A percentile compares a stretch with the other conserved stretches of the same genome.
phyloP scores from a whole-genome alignment of 92 coral and sea anemone genomes.

The Bergia puertoricense region DNA sequence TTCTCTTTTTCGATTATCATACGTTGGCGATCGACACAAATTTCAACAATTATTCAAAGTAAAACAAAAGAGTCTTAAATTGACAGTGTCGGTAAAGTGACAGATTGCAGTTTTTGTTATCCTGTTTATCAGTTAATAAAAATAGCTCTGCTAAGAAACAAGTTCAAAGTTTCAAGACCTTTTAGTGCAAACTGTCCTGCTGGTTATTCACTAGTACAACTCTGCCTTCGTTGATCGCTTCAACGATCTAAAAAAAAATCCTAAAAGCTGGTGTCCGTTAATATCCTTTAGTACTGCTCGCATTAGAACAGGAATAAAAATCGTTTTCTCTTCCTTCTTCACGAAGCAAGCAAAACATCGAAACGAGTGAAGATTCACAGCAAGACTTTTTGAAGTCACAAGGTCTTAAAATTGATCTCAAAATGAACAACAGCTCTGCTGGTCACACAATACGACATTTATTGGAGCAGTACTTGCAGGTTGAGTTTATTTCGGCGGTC shows the following conservation, averaged over 20 bases:
- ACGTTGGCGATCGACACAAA: not conserved
- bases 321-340: not conserved
- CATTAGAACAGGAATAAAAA: not conserved
- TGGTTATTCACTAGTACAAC: not conserved
- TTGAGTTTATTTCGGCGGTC: slow-evolving; percentile 66
- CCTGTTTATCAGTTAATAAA: too few relatives aligned
- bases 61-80: not conserved
- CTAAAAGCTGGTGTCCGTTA: not conserved
- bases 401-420: not conserved
- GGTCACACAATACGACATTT: not conserved
- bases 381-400: not conserved
- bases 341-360: not conserved
- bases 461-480: slow-evolving; percentile 52
- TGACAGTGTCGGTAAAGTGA: too few relatives aligned
- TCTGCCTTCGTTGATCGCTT: not conserved
- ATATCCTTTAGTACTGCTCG: not conserved
- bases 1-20: not conserved
- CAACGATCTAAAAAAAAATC: not conserved
- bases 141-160: too few relatives aligned
- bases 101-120: too few relatives aligned
- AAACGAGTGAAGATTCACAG: not conserved
- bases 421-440: slow-evolving; percentile 10
- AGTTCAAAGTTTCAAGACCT: too few relatives aligned
- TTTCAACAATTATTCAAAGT: not conserved
- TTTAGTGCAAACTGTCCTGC: not conserved